Evolutionary conservation across 2,888 invertebrate species (phyloP).

Genomic region (Cosmorhoe ocellata): DNA sequence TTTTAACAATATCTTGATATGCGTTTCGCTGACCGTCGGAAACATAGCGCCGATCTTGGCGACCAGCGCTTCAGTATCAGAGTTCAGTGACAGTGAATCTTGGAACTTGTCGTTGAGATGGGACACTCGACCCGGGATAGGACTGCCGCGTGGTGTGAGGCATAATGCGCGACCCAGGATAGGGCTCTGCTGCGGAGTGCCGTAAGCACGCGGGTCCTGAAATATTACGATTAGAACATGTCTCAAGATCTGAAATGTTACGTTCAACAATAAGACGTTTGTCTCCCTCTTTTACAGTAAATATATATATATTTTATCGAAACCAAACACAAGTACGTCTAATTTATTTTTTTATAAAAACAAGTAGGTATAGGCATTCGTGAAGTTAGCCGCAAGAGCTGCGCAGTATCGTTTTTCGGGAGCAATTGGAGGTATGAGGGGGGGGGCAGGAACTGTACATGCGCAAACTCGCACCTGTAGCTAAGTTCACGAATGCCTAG

Average conservation of each 20-base stretch:
- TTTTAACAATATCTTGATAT: slow-evolving; percentile 92
- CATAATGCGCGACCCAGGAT: slow-evolving; percentile 72
- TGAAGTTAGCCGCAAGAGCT: no score
- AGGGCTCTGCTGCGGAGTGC: slow-evolving; percentile 71
- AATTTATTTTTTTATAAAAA: no score
- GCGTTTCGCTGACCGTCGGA: slow-evolving; percentile 94
- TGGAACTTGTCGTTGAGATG: slow-evolving; percentile 78
- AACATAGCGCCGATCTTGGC: slow-evolving; percentile 93
- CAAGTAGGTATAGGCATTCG: no score
- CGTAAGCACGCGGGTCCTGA: slow-evolving; percentile 63
- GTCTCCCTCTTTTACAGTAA: no score
- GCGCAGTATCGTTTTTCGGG: no score
- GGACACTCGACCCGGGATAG: slow-evolving; percentile 73
- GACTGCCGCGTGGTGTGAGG: slow-evolving; percentile 75
- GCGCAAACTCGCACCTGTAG: no score
- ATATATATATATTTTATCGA: no score
- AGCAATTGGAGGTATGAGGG: no score
- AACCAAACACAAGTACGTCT: no score
- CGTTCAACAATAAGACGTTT: no score
- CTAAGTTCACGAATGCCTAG: no score
- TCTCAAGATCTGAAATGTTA: neutral
- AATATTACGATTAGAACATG: neutral
- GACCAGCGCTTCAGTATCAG: slow-evolving; percentile 88
- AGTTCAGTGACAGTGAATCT: slow-evolving; percentile 84
- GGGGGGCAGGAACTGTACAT: no score